These are phyloP conservation scores for Spisula solida DNA, from an alignment of 2,888 invertebrate species.

Conservation along the genomic window DNA sequence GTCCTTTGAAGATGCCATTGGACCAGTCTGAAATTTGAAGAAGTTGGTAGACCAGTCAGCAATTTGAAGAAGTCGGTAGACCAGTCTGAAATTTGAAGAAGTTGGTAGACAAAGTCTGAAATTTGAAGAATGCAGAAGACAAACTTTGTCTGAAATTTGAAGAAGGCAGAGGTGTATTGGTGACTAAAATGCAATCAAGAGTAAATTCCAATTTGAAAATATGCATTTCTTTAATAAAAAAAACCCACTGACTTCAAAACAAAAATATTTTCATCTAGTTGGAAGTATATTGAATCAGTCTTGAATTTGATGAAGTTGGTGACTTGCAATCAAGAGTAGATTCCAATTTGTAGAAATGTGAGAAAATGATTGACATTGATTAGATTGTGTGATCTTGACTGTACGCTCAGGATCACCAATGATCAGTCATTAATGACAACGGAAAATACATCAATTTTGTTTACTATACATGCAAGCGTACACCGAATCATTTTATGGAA, in stretches of 20 bases:
- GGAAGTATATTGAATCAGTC: not conserved
- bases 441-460: constrained; percentile 7
- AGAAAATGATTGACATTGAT: constrained; percentile 17
- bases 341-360: constrained; percentile 20
- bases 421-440: not conserved
- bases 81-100: no score
- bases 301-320: not conserved
- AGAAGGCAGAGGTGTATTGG: no score
- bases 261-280: no score
- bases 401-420: not conserved
- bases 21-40: no score
- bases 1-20: no score
- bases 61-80: no score
- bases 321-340: not conserved
- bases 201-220: constrained; percentile 10
- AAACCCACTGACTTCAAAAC: no score
- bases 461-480: not conserved
- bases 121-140: no score
- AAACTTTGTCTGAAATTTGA: not conserved
- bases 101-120: no score
- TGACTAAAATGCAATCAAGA: constrained; percentile 11
- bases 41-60: no score
- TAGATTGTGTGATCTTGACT: not conserved
- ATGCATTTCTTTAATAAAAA: no score
- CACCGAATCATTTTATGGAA: not conserved